Evolutionary conservation across 2,113 vertebrate species (phyloP).

Genomic region (Zosterops japonicus): DNA sequence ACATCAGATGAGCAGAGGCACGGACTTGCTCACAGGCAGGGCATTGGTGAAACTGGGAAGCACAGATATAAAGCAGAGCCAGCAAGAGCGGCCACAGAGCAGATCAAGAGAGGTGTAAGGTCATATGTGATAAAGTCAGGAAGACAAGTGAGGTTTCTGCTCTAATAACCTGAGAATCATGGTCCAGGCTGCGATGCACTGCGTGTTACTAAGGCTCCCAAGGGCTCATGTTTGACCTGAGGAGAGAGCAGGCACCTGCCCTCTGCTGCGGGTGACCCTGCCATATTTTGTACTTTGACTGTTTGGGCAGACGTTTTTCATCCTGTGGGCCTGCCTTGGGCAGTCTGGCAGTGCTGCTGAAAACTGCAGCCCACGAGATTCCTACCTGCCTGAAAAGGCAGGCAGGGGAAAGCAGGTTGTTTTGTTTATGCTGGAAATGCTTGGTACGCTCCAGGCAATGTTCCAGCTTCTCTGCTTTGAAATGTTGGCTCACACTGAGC

Average conservation of each 20-base stretch:
- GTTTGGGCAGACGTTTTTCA: neutral
- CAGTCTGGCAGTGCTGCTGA: neutral
- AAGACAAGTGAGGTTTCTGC: neutral
- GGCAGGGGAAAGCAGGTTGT: neutral
- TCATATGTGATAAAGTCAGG: neutral
- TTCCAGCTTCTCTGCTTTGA: neutral
- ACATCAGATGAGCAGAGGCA: neutral
- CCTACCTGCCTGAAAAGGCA: neutral
- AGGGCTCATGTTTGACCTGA: rapidly evolving
- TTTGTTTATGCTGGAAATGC: neutral
- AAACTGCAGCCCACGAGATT: neutral
- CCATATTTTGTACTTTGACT: rapidly evolving
- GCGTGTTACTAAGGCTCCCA: neutral
- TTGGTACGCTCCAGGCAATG: neutral
- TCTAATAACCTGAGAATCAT: neutral
- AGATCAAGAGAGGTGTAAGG: neutral
- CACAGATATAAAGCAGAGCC: neutral
- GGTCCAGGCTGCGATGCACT: neutral
- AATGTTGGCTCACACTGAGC: neutral
- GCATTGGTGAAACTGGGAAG: neutral
- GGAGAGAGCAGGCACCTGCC: neutral
- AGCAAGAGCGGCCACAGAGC: rapidly evolving
- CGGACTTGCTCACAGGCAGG: neutral
- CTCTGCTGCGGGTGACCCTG: rapidly evolving
- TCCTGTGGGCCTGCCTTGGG: neutral